Conservation (phyloP, 2,888 invertebrate genomes). For the Scaptomyza caliginosa region DNA sequence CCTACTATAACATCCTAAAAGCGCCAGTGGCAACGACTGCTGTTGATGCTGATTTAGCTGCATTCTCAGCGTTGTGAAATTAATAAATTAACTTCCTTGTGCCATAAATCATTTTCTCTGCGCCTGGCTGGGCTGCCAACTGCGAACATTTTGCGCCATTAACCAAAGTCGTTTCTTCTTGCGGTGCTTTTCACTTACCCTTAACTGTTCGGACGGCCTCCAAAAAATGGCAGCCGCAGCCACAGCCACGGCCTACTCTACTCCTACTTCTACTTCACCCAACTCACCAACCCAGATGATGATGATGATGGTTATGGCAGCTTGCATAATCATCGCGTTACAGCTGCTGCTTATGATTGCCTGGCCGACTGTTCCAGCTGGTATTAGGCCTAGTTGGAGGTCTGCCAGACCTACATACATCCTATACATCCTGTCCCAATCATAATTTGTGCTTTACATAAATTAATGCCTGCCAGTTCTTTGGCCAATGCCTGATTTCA, state of each 20-base stretch:
- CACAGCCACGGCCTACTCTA: conserved; percentile 16
- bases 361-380: conserved; percentile 42
- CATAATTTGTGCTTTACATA: conserved; percentile 82
- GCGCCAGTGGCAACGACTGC: conserved; percentile 4
- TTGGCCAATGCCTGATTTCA: conserved; percentile 61
- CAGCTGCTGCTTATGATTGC: conserved; percentile 52
- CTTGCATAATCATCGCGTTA: conserved; percentile 67
- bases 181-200: conserved; percentile 79
- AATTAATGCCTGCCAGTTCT: conserved; percentile 75
- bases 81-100: conserved; percentile 81
- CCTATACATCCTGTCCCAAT: conserved; percentile 49
- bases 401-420: conserved; percentile 38
- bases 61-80: conserved; percentile 61
- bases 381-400: conserved; percentile 68
- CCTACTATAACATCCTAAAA: conserved; percentile 19
- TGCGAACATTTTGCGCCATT: conserved; percentile 78
- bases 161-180: conserved; percentile 70
- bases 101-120: conserved; percentile 76
- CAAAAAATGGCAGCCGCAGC: conserved; percentile 49
- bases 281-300: conserved; percentile 42
- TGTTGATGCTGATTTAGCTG: conserved; percentile 28
- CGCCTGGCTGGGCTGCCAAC: conserved; percentile 56
- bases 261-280: too few relatives aligned
- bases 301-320: conserved; percentile 39
- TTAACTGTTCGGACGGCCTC: conserved; percentile 48